Percentiles rank a stretch among this genome's conserved stretches.
phyloP scores from a whole-genome alignment of 1,140 invertebrate species.

The Euborellia annulipes region DNA sequence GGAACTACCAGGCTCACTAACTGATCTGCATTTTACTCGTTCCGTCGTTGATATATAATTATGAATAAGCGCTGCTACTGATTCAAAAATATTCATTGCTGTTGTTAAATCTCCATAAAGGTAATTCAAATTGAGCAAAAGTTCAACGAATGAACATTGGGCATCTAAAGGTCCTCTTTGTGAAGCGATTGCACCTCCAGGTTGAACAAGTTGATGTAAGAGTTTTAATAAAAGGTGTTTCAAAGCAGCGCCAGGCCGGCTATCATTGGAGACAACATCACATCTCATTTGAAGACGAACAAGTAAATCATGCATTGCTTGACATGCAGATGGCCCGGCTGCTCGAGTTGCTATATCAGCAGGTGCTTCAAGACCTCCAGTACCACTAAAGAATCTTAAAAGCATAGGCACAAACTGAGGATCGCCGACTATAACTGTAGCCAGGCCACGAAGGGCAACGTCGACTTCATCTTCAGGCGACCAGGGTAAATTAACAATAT shows the following conservation, averaged over 20 bases:
- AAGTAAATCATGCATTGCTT: conserved; percentile 54
- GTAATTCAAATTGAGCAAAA: conserved; percentile 47
- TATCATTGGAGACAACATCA: conserved; percentile 39
- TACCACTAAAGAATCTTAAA: conserved; percentile 51
- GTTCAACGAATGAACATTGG: conserved; percentile 54
- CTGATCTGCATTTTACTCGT: conserved; percentile 34
- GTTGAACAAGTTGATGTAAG: conserved; percentile 50
- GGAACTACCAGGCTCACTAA: conserved; percentile 27
- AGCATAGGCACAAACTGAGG: conserved; percentile 55
- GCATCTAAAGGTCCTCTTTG: conserved; percentile 66
- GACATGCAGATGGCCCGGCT: conserved; percentile 64
- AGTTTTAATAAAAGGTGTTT: conserved; percentile 53
- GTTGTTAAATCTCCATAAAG: conserved; percentile 50
- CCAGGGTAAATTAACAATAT: conserved; percentile 21
- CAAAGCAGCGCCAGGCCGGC: conserved; percentile 39
- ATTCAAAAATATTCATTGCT: conserved; percentile 56
- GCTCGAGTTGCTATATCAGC: conserved; percentile 26
- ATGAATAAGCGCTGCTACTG: conserved; percentile 32
- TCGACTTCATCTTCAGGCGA: conserved; percentile 12
- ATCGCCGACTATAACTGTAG: conserved; percentile 46
- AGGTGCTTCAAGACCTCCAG: conserved; percentile 31
- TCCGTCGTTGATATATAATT: conserved; percentile 41
- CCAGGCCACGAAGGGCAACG: conserved; percentile 29
- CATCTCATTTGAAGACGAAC: conserved; percentile 50
- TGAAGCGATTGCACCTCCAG: conserved; percentile 48